Percentiles rank a stretch among this genome's conserved stretches.
phyloP scores from a whole-genome alignment of 2,113 vertebrate species.

The Halcyon malimbica region DNA sequence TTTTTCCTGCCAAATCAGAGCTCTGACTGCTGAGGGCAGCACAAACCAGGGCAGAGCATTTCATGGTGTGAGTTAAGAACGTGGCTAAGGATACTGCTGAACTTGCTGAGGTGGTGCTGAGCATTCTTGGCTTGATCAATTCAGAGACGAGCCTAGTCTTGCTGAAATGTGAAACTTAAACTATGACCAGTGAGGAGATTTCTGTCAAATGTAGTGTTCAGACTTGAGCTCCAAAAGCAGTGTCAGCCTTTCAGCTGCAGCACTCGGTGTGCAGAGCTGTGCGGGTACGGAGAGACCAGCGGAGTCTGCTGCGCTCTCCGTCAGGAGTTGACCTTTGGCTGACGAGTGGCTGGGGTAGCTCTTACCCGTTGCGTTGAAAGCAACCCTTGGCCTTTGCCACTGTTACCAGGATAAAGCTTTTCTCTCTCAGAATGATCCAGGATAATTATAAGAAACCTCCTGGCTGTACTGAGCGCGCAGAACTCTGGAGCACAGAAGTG shows the following conservation, averaged over 20 bases:
- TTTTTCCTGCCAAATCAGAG: neutral
- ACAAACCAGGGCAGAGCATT: neutral
- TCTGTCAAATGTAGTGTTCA: neutral
- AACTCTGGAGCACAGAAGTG: neutral
- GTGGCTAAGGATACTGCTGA: neutral
- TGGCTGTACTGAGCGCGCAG: neutral
- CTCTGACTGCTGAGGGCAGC: conserved; percentile 40
- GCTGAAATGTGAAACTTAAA: neutral
- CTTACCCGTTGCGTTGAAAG: neutral
- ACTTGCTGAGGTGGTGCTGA: neutral
- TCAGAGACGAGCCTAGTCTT: neutral
- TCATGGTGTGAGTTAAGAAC: neutral
- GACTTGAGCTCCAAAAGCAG: neutral
- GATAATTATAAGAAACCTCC: neutral
- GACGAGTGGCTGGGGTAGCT: neutral
- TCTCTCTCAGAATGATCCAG: neutral
- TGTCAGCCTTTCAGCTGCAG: neutral
- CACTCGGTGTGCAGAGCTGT: accelerated
- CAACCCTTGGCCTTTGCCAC: conserved; percentile 19
- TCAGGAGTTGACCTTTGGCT: conserved; percentile 48
- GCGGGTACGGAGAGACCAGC: accelerated
- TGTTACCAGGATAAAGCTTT: neutral
- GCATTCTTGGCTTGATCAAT: neutral
- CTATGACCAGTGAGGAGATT: neutral
- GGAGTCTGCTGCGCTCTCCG: neutral